Conservation (phyloP, 2,888 invertebrate genomes). For the Leucozona laternaria region DNA sequence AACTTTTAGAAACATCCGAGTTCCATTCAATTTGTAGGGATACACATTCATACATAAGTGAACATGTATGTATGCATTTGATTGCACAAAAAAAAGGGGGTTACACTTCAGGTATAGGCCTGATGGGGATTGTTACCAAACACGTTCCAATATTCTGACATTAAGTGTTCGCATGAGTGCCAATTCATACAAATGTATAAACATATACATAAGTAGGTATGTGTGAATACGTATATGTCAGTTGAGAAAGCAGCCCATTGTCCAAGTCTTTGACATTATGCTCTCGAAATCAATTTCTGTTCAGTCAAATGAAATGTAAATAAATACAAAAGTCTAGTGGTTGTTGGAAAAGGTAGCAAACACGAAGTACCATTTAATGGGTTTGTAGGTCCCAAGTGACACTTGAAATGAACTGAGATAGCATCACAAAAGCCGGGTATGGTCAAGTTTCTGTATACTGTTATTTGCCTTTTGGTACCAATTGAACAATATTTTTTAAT, state of each 20-base stretch:
- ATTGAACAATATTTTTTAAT: not conserved
- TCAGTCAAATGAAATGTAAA: slow-evolving; percentile 51
- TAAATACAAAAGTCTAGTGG: not conserved
- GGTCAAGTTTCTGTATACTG: not conserved
- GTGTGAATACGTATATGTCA: not conserved
- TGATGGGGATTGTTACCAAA: not conserved
- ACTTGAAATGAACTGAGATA: slow-evolving; percentile 13
- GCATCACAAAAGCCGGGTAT: not conserved
- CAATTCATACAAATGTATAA: no score
- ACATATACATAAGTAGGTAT: not conserved
- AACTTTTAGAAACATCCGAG: not conserved
- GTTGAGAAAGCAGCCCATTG: slow-evolving; percentile 23
- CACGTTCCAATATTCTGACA: not conserved
- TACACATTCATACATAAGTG: not conserved
- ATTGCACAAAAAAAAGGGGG: not conserved
- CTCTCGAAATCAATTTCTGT: slow-evolving; percentile 59
- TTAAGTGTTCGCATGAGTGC: not conserved
- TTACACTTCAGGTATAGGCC: not conserved
- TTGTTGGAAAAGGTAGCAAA: slow-evolving; percentile 21
- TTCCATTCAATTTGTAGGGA: not conserved
- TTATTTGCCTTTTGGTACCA: no score
- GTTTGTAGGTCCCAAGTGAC: slow-evolving; percentile 50
- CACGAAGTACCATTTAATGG: slow-evolving; percentile 50
- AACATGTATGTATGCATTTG: not conserved
- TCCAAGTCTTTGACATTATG: slow-evolving; percentile 43